Base-by-base conservation (phyloP, 2,113 vertebrate species). In the Peromyscus polionotus region DNA sequence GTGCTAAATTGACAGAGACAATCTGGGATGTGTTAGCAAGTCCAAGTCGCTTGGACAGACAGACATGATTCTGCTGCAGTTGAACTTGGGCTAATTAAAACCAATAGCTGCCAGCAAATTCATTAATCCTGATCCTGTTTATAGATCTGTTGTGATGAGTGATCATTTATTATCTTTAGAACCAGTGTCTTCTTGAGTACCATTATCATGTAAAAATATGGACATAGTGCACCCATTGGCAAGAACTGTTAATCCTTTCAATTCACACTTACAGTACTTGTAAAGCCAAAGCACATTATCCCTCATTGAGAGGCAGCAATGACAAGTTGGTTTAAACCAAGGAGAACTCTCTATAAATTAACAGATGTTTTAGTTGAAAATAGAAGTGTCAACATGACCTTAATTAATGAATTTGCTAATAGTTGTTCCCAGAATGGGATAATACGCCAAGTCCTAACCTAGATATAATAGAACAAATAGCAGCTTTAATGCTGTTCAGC, bases 401-500 rank as follows among this genome's bases (percentile, higher is more conserved):
- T 95, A 95, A 92, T 96, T 97, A 98, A 97, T 97, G 85, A 92
- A 92, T 93, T 97, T 98, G 80, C 75, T 98, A 95, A 97, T 95
- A 92, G 70, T 93, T 93, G 16, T 95, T 97, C 75, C 75, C 39
- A 93, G 90, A 95, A 83, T 94, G 54, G 80, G 67, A 94, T 88
- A 94, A 95, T 79, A 90, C 75, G 31, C 13, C 67, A 95, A 91
- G 31, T 73, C n/a, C 42, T 92, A 90, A 92, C 20, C n/a, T 86
- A 91, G 39, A 45, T 94, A 36, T 83, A 59, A 63, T 79, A 19
- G 59, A 95, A 83, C 77, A 96, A 96, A 91, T 83, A 2, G 17
- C 61, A 65, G 45, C 3, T 93, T 95, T 94, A 75, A 57, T 68
- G 22, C 94, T 77, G 75, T 91, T 48, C 26, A 91, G 75, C n/a